Evolutionary conservation across 2,113 vertebrate genomes (phyloP).

Genomic region (Scomber scombrus): DNA sequence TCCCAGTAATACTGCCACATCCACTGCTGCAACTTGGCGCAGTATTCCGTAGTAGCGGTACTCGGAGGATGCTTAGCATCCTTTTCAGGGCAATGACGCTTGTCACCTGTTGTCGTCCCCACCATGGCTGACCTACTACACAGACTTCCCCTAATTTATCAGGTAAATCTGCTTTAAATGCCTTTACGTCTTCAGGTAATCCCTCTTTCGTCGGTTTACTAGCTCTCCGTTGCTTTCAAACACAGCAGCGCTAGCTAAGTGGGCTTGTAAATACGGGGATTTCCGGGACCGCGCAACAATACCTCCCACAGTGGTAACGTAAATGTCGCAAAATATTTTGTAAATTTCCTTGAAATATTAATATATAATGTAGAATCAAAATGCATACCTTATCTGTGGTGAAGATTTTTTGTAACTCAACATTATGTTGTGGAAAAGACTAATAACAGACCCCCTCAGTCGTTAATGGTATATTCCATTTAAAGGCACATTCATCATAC

Average conservation of each 20-base stretch:
- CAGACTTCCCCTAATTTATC: background rate
- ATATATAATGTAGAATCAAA: rapidly evolving
- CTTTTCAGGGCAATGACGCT: background rate
- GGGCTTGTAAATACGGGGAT: constrained; percentile 24
- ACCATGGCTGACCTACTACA: constrained; percentile 49
- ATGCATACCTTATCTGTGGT: rapidly evolving
- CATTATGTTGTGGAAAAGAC: background rate
- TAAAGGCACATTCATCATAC: constrained; percentile 48
- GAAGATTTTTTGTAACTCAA: background rate
- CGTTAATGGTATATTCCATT: constrained; percentile 62
- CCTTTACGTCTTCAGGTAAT: background rate
- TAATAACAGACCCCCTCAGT: background rate
- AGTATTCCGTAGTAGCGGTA: constrained; percentile 86
- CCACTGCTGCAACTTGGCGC: constrained; percentile 91
- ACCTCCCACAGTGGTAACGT: background rate
- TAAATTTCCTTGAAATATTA: background rate
- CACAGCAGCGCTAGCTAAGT: background rate
- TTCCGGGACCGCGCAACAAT: constrained; percentile 5
- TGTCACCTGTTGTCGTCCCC: constrained; percentile 5
- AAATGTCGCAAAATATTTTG: background rate
- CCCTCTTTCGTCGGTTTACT: background rate
- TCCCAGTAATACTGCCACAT: constrained; percentile 94
- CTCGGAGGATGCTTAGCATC: constrained; percentile 2
- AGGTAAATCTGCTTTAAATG: background rate
- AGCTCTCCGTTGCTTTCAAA: constrained; percentile 5